phyloP scores from a whole-genome alignment of 2,113 vertebrate species.

The Electrona antarctica region DNA sequence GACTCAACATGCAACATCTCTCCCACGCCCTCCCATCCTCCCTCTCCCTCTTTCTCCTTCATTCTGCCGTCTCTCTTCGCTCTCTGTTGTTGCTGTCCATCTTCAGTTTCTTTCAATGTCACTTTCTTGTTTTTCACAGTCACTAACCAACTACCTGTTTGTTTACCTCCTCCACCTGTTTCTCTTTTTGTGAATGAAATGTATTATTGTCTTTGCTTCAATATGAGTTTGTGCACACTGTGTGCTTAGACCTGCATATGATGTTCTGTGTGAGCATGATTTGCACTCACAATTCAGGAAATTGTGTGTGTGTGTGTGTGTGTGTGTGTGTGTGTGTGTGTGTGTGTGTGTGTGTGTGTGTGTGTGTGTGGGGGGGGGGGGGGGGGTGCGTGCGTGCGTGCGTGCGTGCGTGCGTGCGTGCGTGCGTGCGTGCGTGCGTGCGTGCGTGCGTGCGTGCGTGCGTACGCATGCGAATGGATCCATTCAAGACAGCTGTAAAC shows the following conservation, averaged over 20 bases:
- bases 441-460: background rate
- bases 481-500: background rate
- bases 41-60: background rate
- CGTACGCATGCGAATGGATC: background rate
- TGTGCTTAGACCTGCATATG: too few relatives aligned
- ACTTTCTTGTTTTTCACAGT: slow-evolving; percentile 26
- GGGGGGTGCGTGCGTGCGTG: background rate
- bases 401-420: background rate
- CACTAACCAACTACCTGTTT: slow-evolving; percentile 10
- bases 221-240: too few relatives aligned
- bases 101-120: slow-evolving; percentile 36
- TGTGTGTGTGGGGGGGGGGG: background rate
- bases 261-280: background rate
- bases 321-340: background rate
- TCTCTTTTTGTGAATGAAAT: slow-evolving; percentile 14
- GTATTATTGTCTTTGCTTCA: too few relatives aligned
- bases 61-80: background rate
- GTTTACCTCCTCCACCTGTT: slow-evolving; percentile 9
- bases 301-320: background rate
- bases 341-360: background rate
- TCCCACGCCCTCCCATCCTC: slow-evolving; percentile 33
- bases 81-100: slow-evolving; percentile 18
- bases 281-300: background rate
- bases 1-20: slow-evolving; percentile 62
- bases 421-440: background rate